These are phyloP conservation scores for Lissonota sp. DNA, from an alignment of 2,888 invertebrate genomes.

Conservation along the genomic window DNA sequence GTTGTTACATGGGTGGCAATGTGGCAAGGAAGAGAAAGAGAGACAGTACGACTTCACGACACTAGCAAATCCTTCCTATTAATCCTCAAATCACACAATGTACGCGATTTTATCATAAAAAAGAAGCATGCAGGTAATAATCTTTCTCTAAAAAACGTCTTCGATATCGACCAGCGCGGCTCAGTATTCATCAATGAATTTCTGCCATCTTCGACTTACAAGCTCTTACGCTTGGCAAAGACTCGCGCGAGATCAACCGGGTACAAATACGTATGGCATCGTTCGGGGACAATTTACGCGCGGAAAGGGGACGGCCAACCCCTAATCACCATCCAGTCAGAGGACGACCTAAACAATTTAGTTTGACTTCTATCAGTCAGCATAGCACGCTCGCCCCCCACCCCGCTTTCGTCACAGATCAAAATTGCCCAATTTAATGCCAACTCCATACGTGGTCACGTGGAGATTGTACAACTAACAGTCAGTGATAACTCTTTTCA, in stretches of 20 bases:
- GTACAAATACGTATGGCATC: neutral
- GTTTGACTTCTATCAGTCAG: neutral
- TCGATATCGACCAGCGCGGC: neutral
- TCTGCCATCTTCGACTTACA: neutral
- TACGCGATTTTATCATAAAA: too few species aligned
- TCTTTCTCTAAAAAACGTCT: neutral
- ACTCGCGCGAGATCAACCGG: too few species aligned
- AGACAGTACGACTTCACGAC: too few species aligned
- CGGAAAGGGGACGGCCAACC: neutral
- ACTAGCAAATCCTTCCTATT: too few species aligned
- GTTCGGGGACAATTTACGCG: neutral
- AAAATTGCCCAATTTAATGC: constrained; percentile 10
- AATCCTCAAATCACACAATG: too few species aligned
- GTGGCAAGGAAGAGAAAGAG: too few species aligned
- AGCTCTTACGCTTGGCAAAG: neutral
- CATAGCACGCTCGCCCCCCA: neutral
- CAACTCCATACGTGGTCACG: constrained; percentile 7
- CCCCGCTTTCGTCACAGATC: neutral
- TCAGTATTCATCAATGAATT: neutral
- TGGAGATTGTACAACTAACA: neutral
- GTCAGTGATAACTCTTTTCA: neutral
- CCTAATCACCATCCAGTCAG: neutral
- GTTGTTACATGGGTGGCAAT: too few species aligned
- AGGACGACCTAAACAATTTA: neutral
- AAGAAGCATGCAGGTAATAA: too few species aligned